Evolutionary conservation across 1,140 invertebrate genomes (phyloP).

Genomic region (Lasioglossum baleicum): DNA sequence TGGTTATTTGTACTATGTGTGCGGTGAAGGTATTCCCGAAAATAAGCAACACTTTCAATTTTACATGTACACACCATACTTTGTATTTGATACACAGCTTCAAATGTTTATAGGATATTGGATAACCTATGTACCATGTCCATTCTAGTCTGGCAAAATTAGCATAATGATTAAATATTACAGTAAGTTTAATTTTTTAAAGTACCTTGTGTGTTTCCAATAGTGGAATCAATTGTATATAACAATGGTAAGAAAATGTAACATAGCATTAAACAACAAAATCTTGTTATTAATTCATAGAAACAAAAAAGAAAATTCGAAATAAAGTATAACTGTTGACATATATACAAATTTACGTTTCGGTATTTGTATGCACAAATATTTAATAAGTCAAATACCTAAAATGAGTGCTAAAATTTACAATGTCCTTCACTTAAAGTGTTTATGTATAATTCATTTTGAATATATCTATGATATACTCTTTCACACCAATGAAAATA

Average conservation of each 20-base stretch:
- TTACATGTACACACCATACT: slow-evolving; percentile 68
- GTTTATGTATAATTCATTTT: neutral
- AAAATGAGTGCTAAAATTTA: slow-evolving; percentile 8
- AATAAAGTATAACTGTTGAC: no score
- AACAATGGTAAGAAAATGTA: slow-evolving; percentile 16
- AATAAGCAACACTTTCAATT: slow-evolving; percentile 48
- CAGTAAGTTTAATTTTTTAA: slow-evolving; percentile 28
- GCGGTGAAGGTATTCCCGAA: neutral
- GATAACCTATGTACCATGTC: slow-evolving; percentile 39
- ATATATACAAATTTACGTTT: no score
- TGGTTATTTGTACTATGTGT: neutral
- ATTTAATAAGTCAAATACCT: slow-evolving; percentile 6
- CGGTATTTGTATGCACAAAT: no score
- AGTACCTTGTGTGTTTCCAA: slow-evolving; percentile 45
- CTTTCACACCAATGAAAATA: neutral
- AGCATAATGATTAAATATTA: slow-evolving; percentile 39
- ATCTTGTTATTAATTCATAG: no score
- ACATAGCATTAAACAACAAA: neutral
- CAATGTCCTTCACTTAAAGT: neutral
- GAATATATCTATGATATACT: no score
- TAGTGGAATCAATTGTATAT: slow-evolving; percentile 21
- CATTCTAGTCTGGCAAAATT: slow-evolving; percentile 24
- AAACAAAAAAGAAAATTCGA: neutral
- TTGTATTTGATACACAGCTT: slow-evolving; percentile 70
- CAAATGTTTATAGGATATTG: slow-evolving; percentile 43